Base-by-base conservation (phyloP, 2,888 invertebrate genomes). In the Lasioglossum pauxillum region DNA sequence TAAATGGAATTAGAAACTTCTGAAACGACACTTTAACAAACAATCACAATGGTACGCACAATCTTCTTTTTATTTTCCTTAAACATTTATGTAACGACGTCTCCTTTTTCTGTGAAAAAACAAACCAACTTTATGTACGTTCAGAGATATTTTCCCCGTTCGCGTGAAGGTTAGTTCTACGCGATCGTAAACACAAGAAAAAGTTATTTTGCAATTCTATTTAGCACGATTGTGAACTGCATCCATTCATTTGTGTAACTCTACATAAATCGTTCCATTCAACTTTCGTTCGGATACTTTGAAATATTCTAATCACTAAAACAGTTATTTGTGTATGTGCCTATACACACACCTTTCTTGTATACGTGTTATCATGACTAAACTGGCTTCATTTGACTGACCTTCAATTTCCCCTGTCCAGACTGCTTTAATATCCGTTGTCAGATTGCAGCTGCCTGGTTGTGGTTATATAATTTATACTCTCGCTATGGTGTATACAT, bases 351-450 rank as follows among this genome's bases (percentile, higher is more conserved):
- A 38, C 77, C 53, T 41, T 23, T 8, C 49, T 77, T 57, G 80
- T 23, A 53, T 44, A 38, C 38, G 64, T 35, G 57, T 89, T 89
- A 85, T 87, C 78, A 41, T 60, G 27, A 69, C 35, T 82, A 64
- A 44, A 84, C 38, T 76, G 49, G 49, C 57, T 85, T 85, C 78
- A 84, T 75, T 83, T 74, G 31, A 75, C 12, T 73, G 82, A 76
- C 83, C 88, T 88, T 83, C 57, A 89, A 49, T 86, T 72, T 75
- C 77, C 86, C 77, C 53, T 82, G 53, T 60, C 69, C 71, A 78
- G 64, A 64, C 16, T 74, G 64, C 64, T 84, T 67, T 69, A 67
- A 75, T 23, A 82, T 71, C 46, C 27, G 31, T n/a, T 77, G 31
- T 35, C 14, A 71, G 38, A 75, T 53, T 74, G n/a, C 27, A 64